Evolutionary conservation across 2,797 vertebrate species (phyloP).

Genomic region (Aphelocoma californica): DNA sequence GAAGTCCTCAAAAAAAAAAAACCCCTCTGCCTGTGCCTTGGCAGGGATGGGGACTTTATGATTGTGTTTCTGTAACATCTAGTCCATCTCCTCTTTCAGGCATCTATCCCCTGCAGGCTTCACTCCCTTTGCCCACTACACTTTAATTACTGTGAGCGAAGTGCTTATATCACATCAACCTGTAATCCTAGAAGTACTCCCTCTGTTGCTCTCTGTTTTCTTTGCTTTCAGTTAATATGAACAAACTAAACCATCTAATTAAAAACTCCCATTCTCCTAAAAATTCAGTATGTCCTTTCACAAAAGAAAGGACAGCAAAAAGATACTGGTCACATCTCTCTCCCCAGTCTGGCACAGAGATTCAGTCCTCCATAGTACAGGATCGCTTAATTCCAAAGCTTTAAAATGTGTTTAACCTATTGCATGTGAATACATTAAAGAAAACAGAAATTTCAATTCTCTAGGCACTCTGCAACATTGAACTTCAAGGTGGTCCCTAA

Average conservation of each 20-base stretch:
- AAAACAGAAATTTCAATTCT: background rate
- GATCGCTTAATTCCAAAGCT: background rate
- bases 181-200: background rate
- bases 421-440: background rate
- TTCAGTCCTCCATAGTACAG: background rate
- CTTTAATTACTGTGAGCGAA: background rate
- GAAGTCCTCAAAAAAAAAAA: background rate
- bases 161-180: background rate
- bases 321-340: background rate
- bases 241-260: background rate
- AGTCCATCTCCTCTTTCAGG: background rate
- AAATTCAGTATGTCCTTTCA: background rate
- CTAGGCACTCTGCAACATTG: background rate
- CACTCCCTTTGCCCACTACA: background rate
- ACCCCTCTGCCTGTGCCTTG: background rate
- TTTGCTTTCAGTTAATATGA: background rate
- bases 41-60: background rate
- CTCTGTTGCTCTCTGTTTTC: background rate
- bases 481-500: background rate
- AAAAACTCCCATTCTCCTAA: background rate
- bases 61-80: background rate
- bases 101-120: background rate
- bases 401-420: background rate
- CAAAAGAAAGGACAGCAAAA: background rate
- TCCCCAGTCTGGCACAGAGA: background rate